Evolutionary conservation across 2,113 vertebrate species (phyloP).

Genomic region (Daphoenositta chrysoptera): DNA sequence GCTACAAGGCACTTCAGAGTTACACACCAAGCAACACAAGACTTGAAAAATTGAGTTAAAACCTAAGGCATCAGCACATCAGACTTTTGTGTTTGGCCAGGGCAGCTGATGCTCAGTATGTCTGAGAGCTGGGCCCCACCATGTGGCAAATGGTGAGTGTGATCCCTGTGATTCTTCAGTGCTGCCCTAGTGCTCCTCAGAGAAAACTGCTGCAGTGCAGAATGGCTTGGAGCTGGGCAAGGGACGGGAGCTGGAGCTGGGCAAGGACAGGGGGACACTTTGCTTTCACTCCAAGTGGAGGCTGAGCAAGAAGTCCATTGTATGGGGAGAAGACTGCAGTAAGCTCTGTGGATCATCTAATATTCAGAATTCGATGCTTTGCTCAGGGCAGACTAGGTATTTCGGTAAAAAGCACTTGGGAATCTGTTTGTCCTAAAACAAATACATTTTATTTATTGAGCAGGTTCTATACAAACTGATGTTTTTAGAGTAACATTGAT

Average conservation of each 20-base stretch:
- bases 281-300: not conserved
- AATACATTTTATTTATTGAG: not conserved
- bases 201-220: not conserved
- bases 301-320: not conserved
- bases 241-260: not conserved
- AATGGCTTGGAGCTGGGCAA: not conserved
- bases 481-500: not conserved
- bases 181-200: not conserved
- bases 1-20: too few relatives aligned
- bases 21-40: too few relatives aligned
- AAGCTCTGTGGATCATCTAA: not conserved
- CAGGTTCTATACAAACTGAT: not conserved
- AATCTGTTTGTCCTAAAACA: not conserved
- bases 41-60: too few relatives aligned
- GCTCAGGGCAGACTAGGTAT: not conserved
- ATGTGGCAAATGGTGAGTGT: not conserved
- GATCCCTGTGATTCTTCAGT: accelerated
- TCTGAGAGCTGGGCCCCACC: not conserved
- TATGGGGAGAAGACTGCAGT: not conserved
- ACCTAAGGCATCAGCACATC: too few relatives aligned
- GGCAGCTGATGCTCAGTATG: not conserved
- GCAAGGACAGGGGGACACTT: not conserved
- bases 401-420: not conserved
- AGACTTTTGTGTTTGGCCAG: not conserved
- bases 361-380: not conserved